Base-by-base conservation (phyloP, 2,113 vertebrate genomes). In the Cyrtonyx montezumae region DNA sequence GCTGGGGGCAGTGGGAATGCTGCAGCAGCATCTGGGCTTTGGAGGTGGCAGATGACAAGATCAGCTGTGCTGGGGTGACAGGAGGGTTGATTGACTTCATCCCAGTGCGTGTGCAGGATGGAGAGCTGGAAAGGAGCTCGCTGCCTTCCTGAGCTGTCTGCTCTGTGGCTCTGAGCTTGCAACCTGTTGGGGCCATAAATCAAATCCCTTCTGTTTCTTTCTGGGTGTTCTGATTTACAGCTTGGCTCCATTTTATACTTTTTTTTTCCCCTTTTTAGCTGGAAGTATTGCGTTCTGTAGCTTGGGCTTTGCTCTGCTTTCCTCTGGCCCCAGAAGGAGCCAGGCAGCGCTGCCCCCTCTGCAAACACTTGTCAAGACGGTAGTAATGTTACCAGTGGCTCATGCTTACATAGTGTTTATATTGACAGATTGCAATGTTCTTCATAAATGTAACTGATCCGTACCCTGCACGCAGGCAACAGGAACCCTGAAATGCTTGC, bases 381-480 rank as follows among this genome's bases (percentile, higher is more conserved):
- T 59, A 94, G 89, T 89, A 92, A 89, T 34, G 70, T 95, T 93
- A 76, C 87, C 49, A 91, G 95, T 55, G 78, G 84, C 89, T 94
- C 87, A 65, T 91, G 92, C 93, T 94, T 74, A 75, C 96, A 93
- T 74, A 93, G 91, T 95, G 91, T 94, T 94, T 96, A 79, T 95
- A 94, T 96, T 96, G 95, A 96, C 95, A 94, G 95, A 95, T 96
- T 94, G 94, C 96, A 94, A 92, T 95, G 96, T 96, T 95, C 94
- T 93, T 88, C 94, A 74, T 91, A 87, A 95, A 93, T 46, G 94
- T 89, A 93, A 93, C 89, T 25, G 93, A 96, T 91, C 91, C 4
- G 11, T 19, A 26, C 42, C 1, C 93, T 75, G 95, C 96, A 96
- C 90, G 96, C 96, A 96, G 96, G 96, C 96, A 96, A 76, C 87